Percentiles rank a stretch among this genome's conserved stretches.
phyloP scores from a whole-genome alignment of 2,113 vertebrate genomes.

The Trichomycterus rosablanca region DNA sequence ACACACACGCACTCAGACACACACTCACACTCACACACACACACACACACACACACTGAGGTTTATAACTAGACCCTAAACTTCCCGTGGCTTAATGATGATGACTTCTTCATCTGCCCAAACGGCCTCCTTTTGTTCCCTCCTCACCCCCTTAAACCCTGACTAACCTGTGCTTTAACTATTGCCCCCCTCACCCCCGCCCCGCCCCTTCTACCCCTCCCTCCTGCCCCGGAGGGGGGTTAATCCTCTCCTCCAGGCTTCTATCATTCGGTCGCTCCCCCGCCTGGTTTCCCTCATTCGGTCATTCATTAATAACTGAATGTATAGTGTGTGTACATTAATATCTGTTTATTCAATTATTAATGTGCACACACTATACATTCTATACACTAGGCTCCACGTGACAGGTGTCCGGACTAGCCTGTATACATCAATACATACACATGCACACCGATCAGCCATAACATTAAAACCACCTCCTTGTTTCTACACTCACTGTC shows the following conservation, averaged over 20 bases:
- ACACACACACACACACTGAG: slow-evolving; percentile 45
- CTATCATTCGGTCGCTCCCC: no score
- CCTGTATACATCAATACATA: no score
- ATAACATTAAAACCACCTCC: no score
- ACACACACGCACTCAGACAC: slow-evolving; percentile 2
- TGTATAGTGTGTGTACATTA: no score
- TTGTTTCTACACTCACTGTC: no score
- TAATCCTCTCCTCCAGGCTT: slow-evolving; percentile 58
- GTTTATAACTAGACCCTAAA: slow-evolving; percentile 83
- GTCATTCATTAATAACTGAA: no score
- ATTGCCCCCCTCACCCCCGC: slow-evolving; percentile 62
- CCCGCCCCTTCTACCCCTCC: slow-evolving; percentile 68
- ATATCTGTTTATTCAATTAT: no score
- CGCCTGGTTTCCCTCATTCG: slow-evolving; percentile 58
- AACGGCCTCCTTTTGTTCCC: slow-evolving; percentile 85
- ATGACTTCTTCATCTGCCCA: slow-evolving; percentile 93
- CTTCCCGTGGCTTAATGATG: slow-evolving; percentile 86
- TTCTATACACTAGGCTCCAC: no score
- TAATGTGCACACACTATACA: no score
- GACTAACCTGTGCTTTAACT: slow-evolving; percentile 65
- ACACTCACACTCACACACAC: slow-evolving; percentile 64
- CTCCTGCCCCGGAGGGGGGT: slow-evolving; percentile 59
- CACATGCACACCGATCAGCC: no score
- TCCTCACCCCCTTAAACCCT: slow-evolving; percentile 44
- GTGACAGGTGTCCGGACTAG: no score